Conservation (phyloP, 2,797 vertebrate genomes). For the Phoxinus dragarum region DNA sequence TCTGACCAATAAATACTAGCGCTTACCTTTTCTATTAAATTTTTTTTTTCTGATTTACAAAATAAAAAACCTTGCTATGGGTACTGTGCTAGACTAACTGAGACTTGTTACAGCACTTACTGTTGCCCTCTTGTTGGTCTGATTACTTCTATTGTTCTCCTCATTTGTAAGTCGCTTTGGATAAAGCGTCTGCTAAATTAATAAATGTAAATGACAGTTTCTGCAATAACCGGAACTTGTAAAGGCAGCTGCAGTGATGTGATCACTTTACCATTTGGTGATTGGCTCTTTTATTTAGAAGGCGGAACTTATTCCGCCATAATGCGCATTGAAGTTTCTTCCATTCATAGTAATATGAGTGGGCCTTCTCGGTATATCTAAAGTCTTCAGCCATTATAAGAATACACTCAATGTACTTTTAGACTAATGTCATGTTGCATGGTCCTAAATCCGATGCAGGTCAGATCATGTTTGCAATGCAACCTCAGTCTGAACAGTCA, state of each 20-base stretch:
- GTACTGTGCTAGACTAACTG: too few relatives aligned
- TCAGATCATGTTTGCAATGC: neutral
- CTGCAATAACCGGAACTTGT: neutral
- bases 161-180: too few relatives aligned
- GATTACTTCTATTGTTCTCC: too few relatives aligned
- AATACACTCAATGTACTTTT: neutral
- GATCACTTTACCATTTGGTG: neutral
- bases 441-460: neutral
- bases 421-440: neutral
- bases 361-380: too few relatives aligned
- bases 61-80: too few relatives aligned
- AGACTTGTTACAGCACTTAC: too few relatives aligned
- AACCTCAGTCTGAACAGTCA: neutral
- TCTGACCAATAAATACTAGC: too few relatives aligned
- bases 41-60: too few relatives aligned
- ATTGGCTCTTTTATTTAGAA: neutral
- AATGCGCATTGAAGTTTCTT: neutral
- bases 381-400: neutral
- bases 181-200: too few relatives aligned
- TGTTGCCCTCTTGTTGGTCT: too few relatives aligned
- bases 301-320: neutral
- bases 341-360: neutral
- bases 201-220: neutral
- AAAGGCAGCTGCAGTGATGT: neutral
- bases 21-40: too few relatives aligned